Evolutionary conservation across 2,797 vertebrate species (phyloP).

Genomic region (Lepidocolaptes lacrymiger): DNA sequence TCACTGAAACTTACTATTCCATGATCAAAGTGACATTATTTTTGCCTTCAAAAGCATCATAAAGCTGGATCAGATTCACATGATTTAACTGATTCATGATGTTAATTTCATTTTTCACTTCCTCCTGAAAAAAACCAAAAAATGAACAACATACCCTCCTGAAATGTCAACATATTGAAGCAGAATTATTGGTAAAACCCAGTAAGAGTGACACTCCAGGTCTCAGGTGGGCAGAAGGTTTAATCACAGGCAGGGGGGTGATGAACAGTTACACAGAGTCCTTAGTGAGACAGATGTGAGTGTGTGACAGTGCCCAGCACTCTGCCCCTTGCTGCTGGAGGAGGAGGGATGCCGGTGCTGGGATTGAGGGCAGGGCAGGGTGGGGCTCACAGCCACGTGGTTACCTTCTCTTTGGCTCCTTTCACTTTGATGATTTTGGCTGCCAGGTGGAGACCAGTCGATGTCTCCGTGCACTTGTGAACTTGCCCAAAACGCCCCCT

Average conservation of each 20-base stretch:
- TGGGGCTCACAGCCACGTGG: background rate
- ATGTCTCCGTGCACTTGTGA: slow-evolving; percentile 85
- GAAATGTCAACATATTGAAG: background rate
- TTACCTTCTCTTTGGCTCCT: slow-evolving; percentile 85
- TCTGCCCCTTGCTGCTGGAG: background rate
- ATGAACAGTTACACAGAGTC: background rate
- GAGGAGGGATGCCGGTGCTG: background rate
- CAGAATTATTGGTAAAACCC: background rate
- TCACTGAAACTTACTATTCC: slow-evolving; percentile 85
- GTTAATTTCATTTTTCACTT: slow-evolving; percentile 89
- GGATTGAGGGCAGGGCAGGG: background rate
- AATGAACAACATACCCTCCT: background rate
- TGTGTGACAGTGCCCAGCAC: background rate
- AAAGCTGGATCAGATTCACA: slow-evolving; percentile 87
- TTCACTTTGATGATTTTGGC: slow-evolving; percentile 91
- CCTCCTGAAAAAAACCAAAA: slow-evolving; percentile 77
- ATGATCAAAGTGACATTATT: slow-evolving; percentile 86
- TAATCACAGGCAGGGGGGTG: background rate
- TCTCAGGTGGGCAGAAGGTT: background rate
- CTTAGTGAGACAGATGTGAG: background rate
- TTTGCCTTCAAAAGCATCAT: slow-evolving; percentile 87
- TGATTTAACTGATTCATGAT: slow-evolving; percentile 91
- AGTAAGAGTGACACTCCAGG: background rate
- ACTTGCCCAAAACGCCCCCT: slow-evolving; percentile 91
- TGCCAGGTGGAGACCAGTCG: slow-evolving; percentile 83